phyloP scores from a whole-genome alignment of 2,888 invertebrate species.

The Ryuthela nishihirai region DNA sequence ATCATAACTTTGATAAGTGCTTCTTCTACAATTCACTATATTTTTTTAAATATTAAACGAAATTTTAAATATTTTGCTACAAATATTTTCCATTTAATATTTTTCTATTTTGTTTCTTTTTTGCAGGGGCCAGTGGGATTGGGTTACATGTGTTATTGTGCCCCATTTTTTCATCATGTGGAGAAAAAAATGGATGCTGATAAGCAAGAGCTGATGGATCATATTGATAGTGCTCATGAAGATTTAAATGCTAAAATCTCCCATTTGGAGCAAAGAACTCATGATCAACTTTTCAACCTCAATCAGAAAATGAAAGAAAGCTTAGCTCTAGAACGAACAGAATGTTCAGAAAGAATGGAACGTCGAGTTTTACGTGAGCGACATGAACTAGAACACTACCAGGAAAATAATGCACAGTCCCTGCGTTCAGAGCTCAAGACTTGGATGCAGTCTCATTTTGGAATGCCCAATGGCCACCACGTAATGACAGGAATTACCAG shows the following conservation, averaged over 20 bases:
- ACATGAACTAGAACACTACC: slow-evolving; percentile 54
- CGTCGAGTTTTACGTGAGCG: slow-evolving; percentile 60
- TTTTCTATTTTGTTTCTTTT: not conserved
- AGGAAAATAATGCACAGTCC: slow-evolving; percentile 42
- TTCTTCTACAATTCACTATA: not conserved
- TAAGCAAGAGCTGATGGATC: slow-evolving; percentile 71
- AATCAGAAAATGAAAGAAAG: slow-evolving; percentile 58
- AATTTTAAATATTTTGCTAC: not conserved
- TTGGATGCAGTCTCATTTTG: slow-evolving; percentile 45
- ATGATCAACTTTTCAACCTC: slow-evolving; percentile 77
- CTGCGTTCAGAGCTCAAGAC: slow-evolving; percentile 46
- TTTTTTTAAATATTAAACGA: not conserved
- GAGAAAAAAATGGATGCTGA: slow-evolving; percentile 73
- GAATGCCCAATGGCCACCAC: not conserved
- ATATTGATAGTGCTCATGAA: slow-evolving; percentile 70
- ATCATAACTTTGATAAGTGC: not conserved
- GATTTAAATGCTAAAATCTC: slow-evolving; percentile 75
- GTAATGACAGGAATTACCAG: not conserved
- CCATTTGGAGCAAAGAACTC: slow-evolving; percentile 68
- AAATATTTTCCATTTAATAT: not conserved
- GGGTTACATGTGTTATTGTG: slow-evolving; percentile 88
- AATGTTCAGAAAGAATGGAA: slow-evolving; percentile 63
- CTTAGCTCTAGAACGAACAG: slow-evolving; percentile 61
- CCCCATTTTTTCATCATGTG: slow-evolving; percentile 82
- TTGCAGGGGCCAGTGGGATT: slow-evolving; percentile 80